Conservation (phyloP, 2,113 vertebrate genomes). For the Anolis carolinensis region DNA sequence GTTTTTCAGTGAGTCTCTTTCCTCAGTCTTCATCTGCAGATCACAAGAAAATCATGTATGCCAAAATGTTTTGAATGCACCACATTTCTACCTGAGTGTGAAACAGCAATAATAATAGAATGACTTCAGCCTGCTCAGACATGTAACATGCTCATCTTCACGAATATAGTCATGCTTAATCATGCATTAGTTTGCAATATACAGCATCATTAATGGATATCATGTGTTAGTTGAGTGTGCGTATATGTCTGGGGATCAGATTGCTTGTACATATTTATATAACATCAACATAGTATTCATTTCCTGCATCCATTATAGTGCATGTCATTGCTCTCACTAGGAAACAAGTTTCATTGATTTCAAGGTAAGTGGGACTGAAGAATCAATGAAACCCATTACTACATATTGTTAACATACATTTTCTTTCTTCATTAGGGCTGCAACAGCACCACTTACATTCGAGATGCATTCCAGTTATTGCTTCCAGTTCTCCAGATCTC, state of each 20-base stretch:
- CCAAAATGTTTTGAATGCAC: background rate
- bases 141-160: background rate
- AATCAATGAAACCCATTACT: background rate
- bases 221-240: background rate
- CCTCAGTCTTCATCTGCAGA: background rate
- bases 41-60: background rate
- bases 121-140: background rate
- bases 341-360: background rate
- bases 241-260: background rate
- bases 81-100: background rate
- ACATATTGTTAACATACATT: conserved; percentile 9
- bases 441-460: conserved; percentile 90
- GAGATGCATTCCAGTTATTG: conserved; percentile 93
- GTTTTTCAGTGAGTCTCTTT: background rate
- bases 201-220: background rate
- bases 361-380: background rate
- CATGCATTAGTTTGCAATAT: background rate
- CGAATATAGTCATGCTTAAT: background rate
- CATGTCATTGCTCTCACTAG: background rate
- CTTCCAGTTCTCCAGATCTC: conserved; percentile 92
- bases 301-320: background rate
- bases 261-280: background rate
- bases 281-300: background rate
- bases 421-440: conserved; percentile 79
- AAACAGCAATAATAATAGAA: background rate